Conservation (phyloP, 2,797 vertebrate genomes). For the Tangara arthus region DNA sequence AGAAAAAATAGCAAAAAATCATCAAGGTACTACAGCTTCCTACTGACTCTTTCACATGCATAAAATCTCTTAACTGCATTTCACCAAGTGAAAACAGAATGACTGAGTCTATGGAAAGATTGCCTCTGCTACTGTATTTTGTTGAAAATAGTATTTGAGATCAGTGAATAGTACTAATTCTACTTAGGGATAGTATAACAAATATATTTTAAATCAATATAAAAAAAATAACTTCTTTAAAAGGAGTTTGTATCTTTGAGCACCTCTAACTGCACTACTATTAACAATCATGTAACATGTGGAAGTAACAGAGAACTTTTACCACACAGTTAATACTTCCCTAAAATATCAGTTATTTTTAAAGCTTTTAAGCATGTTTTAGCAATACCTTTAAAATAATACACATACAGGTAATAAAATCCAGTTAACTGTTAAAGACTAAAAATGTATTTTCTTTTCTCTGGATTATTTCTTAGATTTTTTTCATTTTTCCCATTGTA, state of each 20-base stretch:
- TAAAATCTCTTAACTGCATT: not conserved
- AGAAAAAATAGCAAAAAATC: rapidly evolving
- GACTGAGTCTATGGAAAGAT: not conserved
- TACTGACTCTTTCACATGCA: not conserved
- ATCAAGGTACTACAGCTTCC: not conserved
- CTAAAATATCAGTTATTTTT: not conserved
- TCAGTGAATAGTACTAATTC: not conserved
- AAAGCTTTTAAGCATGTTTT: not conserved
- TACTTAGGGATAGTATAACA: not conserved
- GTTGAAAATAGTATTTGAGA: not conserved
- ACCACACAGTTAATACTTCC: not conserved
- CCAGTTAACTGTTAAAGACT: not conserved
- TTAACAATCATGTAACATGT: not conserved
- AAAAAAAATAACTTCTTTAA: not conserved
- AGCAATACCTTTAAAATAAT: not conserved
- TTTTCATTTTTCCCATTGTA: not conserved
- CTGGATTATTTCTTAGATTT: not conserved
- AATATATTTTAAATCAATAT: not conserved
- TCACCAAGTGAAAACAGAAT: not conserved
- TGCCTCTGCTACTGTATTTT: not conserved
- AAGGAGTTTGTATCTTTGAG: not conserved
- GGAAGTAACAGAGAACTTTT: not conserved
- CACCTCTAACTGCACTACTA: rapidly evolving
- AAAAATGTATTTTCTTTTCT: not conserved
- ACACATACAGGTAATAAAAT: not conserved